A percentile compares a stretch with the other conserved stretches of the same genome.
Evolutionary conservation across 2,888 invertebrate species (phyloP).

Genomic region (Ophonus ardosiacus): DNA sequence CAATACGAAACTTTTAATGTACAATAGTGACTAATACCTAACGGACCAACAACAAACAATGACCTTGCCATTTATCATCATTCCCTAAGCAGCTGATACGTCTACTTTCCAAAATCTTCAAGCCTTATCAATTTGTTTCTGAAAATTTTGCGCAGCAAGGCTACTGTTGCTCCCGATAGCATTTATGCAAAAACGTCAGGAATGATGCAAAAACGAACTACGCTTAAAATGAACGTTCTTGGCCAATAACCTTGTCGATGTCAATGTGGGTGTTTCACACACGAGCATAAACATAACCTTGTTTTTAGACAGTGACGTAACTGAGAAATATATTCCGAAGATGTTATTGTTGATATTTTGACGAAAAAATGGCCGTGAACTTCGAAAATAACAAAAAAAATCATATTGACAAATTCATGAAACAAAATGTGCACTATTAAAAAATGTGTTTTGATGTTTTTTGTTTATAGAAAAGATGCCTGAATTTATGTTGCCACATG

Average conservation of each 20-base stretch:
- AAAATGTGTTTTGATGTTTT: no score
- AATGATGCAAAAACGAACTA: background rate
- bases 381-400: background rate
- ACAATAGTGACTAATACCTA: background rate
- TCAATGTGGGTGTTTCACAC: constrained; percentile 43
- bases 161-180: background rate
- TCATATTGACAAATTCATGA: no score
- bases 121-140: background rate
- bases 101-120: background rate
- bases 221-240: constrained; percentile 30
- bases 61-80: background rate
- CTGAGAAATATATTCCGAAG: background rate
- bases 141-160: background rate
- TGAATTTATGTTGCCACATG: no score
- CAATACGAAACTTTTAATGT: background rate
- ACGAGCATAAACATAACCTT: constrained; percentile 56
- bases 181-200: no score
- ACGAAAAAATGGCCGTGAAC: background rate
- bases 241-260: constrained; percentile 54
- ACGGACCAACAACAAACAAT: background rate
- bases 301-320: constrained; percentile 39
- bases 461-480: no score
- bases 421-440: no score
- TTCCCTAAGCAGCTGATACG: background rate
- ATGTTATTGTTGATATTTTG: background rate